Conservation (phyloP, 2,797 vertebrate species). For the Cyclura pinguis region DNA sequence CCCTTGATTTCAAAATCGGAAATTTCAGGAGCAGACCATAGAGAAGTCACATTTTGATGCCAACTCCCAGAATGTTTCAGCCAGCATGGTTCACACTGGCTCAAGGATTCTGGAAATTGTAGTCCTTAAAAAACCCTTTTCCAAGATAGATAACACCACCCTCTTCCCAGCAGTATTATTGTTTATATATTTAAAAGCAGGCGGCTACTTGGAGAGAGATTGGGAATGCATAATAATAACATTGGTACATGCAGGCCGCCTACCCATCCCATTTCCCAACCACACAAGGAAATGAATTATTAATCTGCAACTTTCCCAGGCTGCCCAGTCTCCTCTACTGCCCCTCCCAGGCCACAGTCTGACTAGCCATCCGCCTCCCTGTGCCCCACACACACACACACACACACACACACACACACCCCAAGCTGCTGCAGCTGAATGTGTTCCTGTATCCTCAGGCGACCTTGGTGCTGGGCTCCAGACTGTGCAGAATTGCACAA, state of each 20-base stretch:
- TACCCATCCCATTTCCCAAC: constrained; percentile 4
- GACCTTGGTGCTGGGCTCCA: constrained; percentile 58
- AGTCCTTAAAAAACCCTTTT: no score
- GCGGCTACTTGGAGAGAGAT: background rate
- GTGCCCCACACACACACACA: background rate
- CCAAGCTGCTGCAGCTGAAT: constrained; percentile 35
- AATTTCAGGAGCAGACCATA: no score
- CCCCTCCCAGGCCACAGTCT: constrained; percentile 29
- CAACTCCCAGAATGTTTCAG: no score
- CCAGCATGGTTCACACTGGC: no score
- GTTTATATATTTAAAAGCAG: background rate
- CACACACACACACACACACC: accelerated
- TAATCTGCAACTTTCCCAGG: constrained; percentile 34
- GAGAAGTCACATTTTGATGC: no score
- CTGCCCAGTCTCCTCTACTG: background rate
- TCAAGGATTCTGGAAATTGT: no score
- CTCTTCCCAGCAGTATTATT: background rate
- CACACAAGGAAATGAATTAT: constrained; percentile 26
- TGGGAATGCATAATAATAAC: background rate
- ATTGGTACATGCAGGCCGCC: background rate
- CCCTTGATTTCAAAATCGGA: no score
- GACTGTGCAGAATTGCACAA: constrained; percentile 75
- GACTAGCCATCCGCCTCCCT: background rate
- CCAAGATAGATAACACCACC: background rate
- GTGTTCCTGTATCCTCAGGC: constrained; percentile 49